Conservation (phyloP, 2,113 vertebrate species). For the Ctenodactylus gundi region DNA sequence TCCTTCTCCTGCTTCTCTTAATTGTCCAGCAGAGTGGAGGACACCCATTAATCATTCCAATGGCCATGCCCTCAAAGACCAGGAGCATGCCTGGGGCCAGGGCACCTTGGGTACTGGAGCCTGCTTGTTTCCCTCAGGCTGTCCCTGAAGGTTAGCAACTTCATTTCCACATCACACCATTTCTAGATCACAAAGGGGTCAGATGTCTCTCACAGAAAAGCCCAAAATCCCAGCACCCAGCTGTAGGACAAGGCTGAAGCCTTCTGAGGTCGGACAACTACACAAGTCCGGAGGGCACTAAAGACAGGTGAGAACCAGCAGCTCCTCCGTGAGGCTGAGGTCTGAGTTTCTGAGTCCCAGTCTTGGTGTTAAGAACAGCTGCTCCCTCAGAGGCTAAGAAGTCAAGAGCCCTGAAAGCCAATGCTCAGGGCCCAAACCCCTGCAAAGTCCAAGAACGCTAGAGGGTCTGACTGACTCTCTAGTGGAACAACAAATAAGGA, state of each 20-base stretch:
- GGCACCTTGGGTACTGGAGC: neutral
- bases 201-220: neutral
- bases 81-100: neutral
- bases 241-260: neutral
- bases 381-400: neutral
- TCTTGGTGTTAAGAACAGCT: neutral
- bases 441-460: accelerated
- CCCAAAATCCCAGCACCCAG: neutral
- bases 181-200: accelerated
- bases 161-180: neutral
- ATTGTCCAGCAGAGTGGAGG: conserved; percentile 73
- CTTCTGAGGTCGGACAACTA: neutral
- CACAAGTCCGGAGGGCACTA: accelerated
- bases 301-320: neutral
- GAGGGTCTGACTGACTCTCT: neutral
- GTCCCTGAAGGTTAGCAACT: neutral
- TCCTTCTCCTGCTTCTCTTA: conserved; percentile 63
- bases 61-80: conserved; percentile 18
- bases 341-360: neutral
- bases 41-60: conserved; percentile 74
- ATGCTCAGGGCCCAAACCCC: neutral
- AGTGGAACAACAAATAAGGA: neutral
- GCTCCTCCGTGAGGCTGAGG: neutral
- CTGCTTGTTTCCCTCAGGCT: accelerated
- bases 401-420: neutral